Evolutionary conservation across 2,888 invertebrate species (phyloP).

Genomic region (Microplitis manilae): DNA sequence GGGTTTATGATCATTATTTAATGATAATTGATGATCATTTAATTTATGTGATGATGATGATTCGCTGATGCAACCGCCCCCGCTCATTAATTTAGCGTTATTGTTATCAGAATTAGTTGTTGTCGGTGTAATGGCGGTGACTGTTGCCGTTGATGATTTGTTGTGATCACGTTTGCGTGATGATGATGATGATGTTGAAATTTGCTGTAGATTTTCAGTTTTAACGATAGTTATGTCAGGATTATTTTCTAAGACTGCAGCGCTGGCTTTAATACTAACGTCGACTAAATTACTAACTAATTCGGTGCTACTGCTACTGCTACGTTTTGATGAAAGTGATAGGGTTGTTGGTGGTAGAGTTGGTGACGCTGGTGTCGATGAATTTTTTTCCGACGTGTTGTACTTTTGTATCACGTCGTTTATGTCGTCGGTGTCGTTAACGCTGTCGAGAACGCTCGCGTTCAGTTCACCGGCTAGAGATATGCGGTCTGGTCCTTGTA

Average conservation of each 20-base stretch:
- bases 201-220: constrained; percentile 72
- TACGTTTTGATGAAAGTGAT: constrained; percentile 65
- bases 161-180: constrained; percentile 59
- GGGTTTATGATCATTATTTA: constrained; percentile 70
- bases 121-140: constrained; percentile 56
- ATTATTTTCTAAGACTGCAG: constrained; percentile 73
- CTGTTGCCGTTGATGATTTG: background rate
- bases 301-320: constrained; percentile 69
- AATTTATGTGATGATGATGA: constrained; percentile 42
- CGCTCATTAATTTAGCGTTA: constrained; percentile 69
- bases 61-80: constrained; percentile 17
- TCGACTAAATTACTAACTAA: constrained; percentile 62
- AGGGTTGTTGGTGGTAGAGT: constrained; percentile 61
- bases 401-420: constrained; percentile 72
- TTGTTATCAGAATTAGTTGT: constrained; percentile 69
- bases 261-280: constrained; percentile 63
- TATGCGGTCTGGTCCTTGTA: constrained; percentile 73
- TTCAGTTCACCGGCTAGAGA: constrained; percentile 72
- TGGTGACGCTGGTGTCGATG: constrained; percentile 43
- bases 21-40: constrained; percentile 54
- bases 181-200: background rate
- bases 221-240: constrained; percentile 78
- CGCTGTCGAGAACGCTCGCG: constrained; percentile 64
- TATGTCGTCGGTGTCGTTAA: constrained; percentile 71
- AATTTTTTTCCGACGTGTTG: constrained; percentile 61